Evolutionary conservation across 1,140 invertebrate species (phyloP).

Genomic region (Leptinotarsa undecemlineata): DNA sequence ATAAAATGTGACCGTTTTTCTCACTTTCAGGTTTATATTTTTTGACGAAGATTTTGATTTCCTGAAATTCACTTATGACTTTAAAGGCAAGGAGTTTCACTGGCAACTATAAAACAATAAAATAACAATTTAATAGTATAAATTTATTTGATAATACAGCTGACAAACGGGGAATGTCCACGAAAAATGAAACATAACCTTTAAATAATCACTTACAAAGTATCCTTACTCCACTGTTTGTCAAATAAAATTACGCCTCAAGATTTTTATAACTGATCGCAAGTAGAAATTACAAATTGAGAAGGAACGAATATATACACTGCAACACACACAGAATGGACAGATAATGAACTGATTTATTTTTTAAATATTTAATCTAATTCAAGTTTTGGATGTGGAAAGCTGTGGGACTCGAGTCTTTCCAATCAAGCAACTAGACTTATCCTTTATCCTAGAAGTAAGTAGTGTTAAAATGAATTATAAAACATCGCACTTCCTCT

Average conservation of each 20-base stretch:
- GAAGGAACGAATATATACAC: conserved; percentile 28
- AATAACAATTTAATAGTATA: conserved; percentile 49
- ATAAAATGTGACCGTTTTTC: too few relatives aligned
- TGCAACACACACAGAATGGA: conserved; percentile 13
- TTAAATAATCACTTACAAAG: conserved; percentile 32
- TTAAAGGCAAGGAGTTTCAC: too few relatives aligned
- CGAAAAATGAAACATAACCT: conserved; percentile 36
- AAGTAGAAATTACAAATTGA: conserved; percentile 26
- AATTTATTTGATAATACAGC: conserved; percentile 54
- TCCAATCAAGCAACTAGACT: too few relatives aligned
- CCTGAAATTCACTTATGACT: too few relatives aligned
- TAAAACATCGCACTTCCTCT: too few relatives aligned
- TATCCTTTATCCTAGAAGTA: too few relatives aligned
- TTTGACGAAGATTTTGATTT: too few relatives aligned
- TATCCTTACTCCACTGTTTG: conserved; percentile 41
- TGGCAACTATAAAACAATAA: not conserved
- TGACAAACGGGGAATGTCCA: conserved; percentile 54
- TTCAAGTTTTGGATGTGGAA: too few relatives aligned
- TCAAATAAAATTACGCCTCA: conserved; percentile 40
- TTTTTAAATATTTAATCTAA: not conserved
- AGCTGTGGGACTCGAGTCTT: too few relatives aligned
- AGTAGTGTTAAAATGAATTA: too few relatives aligned
- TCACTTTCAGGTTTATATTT: too few relatives aligned
- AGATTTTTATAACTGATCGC: conserved; percentile 24
- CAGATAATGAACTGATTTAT: not conserved